Conservation (phyloP, 64 coral and sea anemone genomes). For the Exaiptasia diaphana region DNA sequence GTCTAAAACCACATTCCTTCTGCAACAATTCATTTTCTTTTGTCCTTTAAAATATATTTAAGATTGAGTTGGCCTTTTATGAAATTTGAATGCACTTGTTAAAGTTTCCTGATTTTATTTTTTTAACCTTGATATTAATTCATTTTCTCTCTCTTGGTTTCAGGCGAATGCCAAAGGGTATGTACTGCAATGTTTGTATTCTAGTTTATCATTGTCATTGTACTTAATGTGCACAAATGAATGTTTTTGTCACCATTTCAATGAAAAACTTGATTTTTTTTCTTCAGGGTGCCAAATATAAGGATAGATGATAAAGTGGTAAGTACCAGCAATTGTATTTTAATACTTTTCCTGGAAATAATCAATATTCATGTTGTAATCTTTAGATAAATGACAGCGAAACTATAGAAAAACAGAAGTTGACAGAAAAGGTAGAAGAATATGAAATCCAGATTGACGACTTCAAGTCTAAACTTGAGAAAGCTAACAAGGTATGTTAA, state of each 20-base stretch:
- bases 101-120: background rate
- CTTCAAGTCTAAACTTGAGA: slow-evolving; percentile 56
- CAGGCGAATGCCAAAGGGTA: slow-evolving; percentile 39
- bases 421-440: slow-evolving; percentile 59
- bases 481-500: slow-evolving; percentile 67
- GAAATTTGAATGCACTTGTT: background rate
- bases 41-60: too few species aligned
- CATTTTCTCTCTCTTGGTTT: background rate
- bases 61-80: too few species aligned
- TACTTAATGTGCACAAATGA: too few species aligned
- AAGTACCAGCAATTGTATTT: background rate
- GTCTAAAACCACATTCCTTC: too few species aligned
- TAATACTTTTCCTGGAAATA: background rate
- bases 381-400: slow-evolving; percentile 59
- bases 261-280: background rate
- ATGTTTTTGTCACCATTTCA: background rate
- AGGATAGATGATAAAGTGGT: slow-evolving; percentile 72
- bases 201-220: background rate
- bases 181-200: background rate
- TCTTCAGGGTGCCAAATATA: slow-evolving; percentile 45
- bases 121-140: background rate
- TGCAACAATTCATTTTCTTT: too few species aligned
- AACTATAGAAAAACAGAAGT: slow-evolving; percentile 48
- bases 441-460: slow-evolving; percentile 65
- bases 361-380: too few species aligned